Evolutionary conservation across 1,140 invertebrate genomes (phyloP).

Genomic region (Telenomus remus): DNA sequence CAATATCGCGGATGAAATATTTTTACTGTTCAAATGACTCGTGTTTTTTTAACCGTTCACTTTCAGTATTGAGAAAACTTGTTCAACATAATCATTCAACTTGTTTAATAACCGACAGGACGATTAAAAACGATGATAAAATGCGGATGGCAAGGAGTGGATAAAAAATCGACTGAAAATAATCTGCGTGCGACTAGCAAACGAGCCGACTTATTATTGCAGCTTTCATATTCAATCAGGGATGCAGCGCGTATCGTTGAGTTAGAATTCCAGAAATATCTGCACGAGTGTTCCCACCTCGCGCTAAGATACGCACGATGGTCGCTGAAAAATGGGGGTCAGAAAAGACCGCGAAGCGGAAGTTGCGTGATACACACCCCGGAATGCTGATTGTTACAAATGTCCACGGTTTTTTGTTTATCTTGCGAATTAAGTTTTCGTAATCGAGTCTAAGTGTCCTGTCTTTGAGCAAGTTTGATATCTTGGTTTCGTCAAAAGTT

Average conservation of each 20-base stretch:
- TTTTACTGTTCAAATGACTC: too few species aligned
- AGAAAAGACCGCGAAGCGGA: slow-evolving; percentile 58
- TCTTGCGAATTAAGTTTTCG: slow-evolving; percentile 67
- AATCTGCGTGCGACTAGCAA: neutral
- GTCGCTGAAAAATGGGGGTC: slow-evolving; percentile 40
- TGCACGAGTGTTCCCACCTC: slow-evolving; percentile 36
- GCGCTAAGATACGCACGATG: slow-evolving; percentile 8
- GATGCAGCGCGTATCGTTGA: neutral
- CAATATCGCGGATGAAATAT: too few species aligned
- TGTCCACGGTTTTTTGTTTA: slow-evolving; percentile 64
- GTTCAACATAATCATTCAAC: too few species aligned
- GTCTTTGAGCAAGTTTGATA: too few species aligned
- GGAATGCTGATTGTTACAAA: slow-evolving; percentile 62
- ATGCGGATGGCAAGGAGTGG: too few species aligned
- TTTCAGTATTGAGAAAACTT: too few species aligned
- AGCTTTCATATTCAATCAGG: slow-evolving; percentile 11
- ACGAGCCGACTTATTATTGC: neutral
- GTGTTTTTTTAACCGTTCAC: too few species aligned
- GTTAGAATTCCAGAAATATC: slow-evolving; percentile 31
- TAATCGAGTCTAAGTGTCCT: slow-evolving; percentile 18
- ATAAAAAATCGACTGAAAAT: neutral
- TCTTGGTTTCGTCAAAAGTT: slow-evolving; percentile 10
- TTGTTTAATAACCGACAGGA: too few species aligned
- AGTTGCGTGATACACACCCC: slow-evolving; percentile 63
- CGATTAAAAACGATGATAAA: too few species aligned